Conservation (phyloP, 2,888 invertebrate species). For the Trachelus tabidus region DNA sequence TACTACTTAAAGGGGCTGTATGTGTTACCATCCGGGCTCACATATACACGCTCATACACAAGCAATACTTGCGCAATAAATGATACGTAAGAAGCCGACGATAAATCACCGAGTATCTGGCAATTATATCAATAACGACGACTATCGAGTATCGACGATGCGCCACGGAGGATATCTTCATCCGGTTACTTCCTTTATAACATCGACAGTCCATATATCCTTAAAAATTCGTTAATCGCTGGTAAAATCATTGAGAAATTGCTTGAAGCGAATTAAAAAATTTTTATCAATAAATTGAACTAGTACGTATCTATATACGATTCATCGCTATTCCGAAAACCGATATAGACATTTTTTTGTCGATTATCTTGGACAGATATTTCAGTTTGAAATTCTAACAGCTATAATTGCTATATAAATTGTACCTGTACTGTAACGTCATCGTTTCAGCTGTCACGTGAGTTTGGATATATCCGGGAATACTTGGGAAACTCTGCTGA, state of each 20-base stretch:
- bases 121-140: constrained; percentile 58
- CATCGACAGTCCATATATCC: not conserved
- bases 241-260: not conserved
- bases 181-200: not conserved
- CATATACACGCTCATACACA: constrained; percentile 12
- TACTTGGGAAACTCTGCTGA: not conserved
- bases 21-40: constrained; percentile 19
- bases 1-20: constrained; percentile 42
- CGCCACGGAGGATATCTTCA: constrained; percentile 28
- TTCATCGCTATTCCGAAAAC: not conserved
- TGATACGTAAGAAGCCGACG: constrained; percentile 33
- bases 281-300: not conserved
- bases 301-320: not conserved
- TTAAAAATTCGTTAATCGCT: not conserved
- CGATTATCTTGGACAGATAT: not conserved
- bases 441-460: not conserved
- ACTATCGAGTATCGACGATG: constrained; percentile 49
- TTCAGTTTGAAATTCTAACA: not conserved
- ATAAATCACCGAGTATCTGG: constrained; percentile 56
- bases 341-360: not conserved
- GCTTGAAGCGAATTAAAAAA: not conserved
- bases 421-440: not conserved
- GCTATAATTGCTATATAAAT: not conserved
- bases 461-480: not conserved
- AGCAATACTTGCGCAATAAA: constrained; percentile 18